Percentiles rank a stretch among this genome's conserved stretches.
These are phyloP conservation scores for Acrocephalus arundinaceus DNA, from an alignment of 2,113 vertebrate species.

Conservation along the genomic window DNA sequence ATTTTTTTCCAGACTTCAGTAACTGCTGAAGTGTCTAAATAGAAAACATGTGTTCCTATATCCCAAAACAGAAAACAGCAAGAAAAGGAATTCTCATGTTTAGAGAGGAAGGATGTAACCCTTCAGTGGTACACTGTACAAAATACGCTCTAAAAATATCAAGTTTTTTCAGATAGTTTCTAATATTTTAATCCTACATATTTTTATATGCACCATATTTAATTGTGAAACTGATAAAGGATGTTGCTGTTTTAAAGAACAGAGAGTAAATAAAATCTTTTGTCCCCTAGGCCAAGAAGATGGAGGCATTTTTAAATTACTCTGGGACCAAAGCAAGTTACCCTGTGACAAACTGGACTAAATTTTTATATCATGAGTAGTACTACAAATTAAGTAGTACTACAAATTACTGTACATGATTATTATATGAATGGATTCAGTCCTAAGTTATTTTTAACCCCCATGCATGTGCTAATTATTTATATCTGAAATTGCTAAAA, in stretches of 20 bases:
- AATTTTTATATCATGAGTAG: not conserved
- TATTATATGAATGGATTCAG: not conserved
- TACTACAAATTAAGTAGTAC: not conserved
- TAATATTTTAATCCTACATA: not conserved
- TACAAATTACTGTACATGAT: not conserved
- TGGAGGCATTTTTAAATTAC: not conserved
- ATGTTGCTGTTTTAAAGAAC: not conserved
- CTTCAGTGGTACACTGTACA: not conserved
- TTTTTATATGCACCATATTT: not conserved
- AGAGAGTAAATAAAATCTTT: not conserved
- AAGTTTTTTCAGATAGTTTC: not conserved
- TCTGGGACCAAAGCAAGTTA: not conserved
- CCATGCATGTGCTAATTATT: not conserved
- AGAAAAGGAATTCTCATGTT: not conserved
- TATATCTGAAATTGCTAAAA: not conserved
- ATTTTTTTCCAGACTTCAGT: not conserved
- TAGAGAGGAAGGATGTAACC: not conserved
- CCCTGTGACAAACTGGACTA: not conserved
- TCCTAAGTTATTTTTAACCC: not conserved
- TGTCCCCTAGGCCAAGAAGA: not conserved
- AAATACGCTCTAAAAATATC: not conserved
- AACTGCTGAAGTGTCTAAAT: not conserved
- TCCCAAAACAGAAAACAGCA: not conserved
- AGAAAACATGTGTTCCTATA: not conserved
- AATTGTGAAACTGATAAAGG: not conserved